Conservation (phyloP, 2,797 vertebrate species). For the Etheostoma perlongum region DNA sequence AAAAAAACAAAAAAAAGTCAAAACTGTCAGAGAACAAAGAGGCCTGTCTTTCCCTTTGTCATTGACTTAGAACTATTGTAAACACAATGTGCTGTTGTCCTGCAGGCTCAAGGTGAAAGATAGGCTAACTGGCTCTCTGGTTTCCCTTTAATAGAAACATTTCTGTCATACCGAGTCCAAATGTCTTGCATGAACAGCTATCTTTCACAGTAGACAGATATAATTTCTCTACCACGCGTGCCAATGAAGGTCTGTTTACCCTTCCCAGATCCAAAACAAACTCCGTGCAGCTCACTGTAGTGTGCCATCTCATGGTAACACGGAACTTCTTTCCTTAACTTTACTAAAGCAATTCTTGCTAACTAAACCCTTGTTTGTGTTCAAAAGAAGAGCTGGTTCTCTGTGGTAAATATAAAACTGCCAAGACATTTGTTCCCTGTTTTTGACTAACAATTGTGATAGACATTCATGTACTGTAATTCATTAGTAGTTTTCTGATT, state of each 20-base stretch:
- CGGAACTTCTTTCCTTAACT: not conserved
- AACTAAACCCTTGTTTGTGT: constrained; percentile 7
- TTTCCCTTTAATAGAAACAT: constrained; percentile 66
- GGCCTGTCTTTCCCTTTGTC: constrained; percentile 41
- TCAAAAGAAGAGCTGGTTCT: not conserved
- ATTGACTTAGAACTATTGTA: constrained; percentile 49
- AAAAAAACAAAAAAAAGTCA: not conserved
- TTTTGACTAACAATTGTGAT: not conserved
- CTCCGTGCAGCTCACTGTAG: constrained; percentile 8
- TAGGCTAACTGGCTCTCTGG: constrained; percentile 40
- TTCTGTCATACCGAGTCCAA: constrained; percentile 56
- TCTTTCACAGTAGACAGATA: constrained; percentile 64
- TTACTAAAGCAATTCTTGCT: constrained; percentile 2
- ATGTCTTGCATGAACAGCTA: constrained; percentile 60
- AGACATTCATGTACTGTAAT: not conserved
- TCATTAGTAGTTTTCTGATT: not conserved
- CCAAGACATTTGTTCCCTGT: not conserved
- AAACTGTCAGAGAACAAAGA: constrained; percentile 22
- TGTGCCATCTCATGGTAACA: constrained; percentile 33
- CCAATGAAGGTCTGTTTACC: constrained; percentile 71
- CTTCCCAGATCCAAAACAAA: constrained; percentile 61
- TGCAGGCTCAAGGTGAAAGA: constrained; percentile 69
- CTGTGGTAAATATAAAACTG: not conserved
- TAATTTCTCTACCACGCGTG: constrained; percentile 50
- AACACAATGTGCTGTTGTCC: constrained; percentile 59